These are phyloP conservation scores for Ascidia mentula DNA, from an alignment of 23 tunicate genomes.

Conservation along the genomic window DNA sequence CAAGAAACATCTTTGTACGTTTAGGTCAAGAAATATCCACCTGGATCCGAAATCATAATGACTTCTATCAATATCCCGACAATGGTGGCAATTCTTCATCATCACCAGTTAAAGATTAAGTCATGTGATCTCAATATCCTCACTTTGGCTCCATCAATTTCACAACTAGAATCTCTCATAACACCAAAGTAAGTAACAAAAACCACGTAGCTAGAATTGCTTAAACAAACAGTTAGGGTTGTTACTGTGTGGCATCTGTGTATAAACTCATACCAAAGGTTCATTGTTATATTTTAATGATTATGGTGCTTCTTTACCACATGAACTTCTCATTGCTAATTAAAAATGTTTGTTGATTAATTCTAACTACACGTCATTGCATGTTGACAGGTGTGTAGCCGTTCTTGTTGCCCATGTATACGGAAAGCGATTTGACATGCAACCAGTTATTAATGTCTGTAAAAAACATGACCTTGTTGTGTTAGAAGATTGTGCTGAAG, in stretches of 20 bases:
- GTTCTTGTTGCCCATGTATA: slow-evolving; percentile 56
- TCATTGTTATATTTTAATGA: no score
- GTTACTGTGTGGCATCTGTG: no score
- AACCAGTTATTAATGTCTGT: slow-evolving; percentile 30
- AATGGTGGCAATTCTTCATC: slow-evolving; percentile 27
- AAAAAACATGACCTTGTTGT: slow-evolving; percentile 24
- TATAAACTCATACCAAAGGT: no score
- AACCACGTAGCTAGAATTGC: no score
- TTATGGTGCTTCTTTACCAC: no score
- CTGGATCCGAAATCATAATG: slow-evolving; percentile 57
- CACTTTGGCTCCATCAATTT: slow-evolving; percentile 38
- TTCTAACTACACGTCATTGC: no score
- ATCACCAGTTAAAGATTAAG: slow-evolving; percentile 37
- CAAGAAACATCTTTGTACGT: not conserved
- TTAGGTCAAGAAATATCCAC: slow-evolving; percentile 51
- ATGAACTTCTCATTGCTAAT: no score
- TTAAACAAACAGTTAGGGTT: no score
- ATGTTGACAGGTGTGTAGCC: slow-evolving; percentile 40
- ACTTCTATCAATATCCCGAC: slow-evolving; percentile 48
- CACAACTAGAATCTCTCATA: slow-evolving; percentile 24
- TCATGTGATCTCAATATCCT: slow-evolving; percentile 50
- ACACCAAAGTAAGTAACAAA: slow-evolving; percentile 37
- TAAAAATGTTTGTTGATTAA: no score
- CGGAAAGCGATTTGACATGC: slow-evolving; percentile 55
- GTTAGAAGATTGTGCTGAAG: slow-evolving; percentile 70